Evolutionary conservation across 2,113 vertebrate species (phyloP), one percentile per base, ranked within the genome.

Genomic region (Caloenas nicobarica): DNA sequence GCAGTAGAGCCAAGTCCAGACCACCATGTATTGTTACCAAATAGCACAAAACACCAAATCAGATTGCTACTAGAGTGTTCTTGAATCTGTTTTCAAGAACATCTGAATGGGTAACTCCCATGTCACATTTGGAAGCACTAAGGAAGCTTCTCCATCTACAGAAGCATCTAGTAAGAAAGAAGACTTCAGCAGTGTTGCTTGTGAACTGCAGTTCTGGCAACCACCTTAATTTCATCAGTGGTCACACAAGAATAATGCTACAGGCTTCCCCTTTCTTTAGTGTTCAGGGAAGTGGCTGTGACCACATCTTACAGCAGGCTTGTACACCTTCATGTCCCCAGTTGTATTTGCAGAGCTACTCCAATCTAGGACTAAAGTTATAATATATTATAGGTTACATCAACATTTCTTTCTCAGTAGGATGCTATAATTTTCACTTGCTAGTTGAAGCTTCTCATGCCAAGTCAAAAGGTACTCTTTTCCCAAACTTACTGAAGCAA

Each of bases 371-470:
- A 66, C 64, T 38, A 5, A 50, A 70, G 12, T 19, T 38, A 11
- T 3, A 33, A 12, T 7, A 36, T 3, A 33, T 17, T 7, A 36
- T 0, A 40, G 23, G 10, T 48, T 22, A 79, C 8, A 9, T 11
- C 61, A 92, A 65, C 8, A 34, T 48, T 51, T 19, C 57, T 53
- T 78, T 64, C 36, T 56, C 40, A 42, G 21, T 4, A 71, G 9
- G 38, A 69, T 31, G 13, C 16, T 13, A 13, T 17, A 23, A 26
- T 33, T 93, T 60, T 48, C 33, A 73, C 21, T 29, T 46, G 9
- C 15, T 74, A 86, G 18, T 11, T 72, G 15, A 89, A 87, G 42
- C 26, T 65, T 83, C n/a, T 68, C 16, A 57, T 13, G 11, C 15
- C 26, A 76, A 38, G 22, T 1, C 76, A 38, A 72, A 68, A 79